Conservation (phyloP, 2,797 vertebrate species). For the Sebastes cheni region DNA sequence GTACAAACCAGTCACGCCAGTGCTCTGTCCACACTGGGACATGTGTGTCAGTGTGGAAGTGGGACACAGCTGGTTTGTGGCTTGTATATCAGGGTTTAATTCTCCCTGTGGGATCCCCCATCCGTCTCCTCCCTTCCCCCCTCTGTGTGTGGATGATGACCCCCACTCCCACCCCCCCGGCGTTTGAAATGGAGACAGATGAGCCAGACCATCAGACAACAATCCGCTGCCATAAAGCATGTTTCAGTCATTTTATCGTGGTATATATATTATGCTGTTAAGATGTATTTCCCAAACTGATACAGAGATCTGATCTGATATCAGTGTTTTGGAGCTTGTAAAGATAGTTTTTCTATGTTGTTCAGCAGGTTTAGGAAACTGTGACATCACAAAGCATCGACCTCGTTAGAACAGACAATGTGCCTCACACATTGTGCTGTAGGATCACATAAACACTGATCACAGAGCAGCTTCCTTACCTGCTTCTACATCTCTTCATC, state of each 20-base stretch:
- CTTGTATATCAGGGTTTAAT: background rate
- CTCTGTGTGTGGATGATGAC: background rate
- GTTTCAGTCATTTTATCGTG: background rate
- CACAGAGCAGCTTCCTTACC: background rate
- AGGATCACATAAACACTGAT: background rate
- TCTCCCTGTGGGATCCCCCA: conserved; percentile 2
- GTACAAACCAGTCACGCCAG: background rate
- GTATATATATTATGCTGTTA: background rate
- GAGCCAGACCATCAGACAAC: background rate
- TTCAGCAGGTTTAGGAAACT: background rate
- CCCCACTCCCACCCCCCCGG: background rate
- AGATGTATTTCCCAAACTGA: background rate
- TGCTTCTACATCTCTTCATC: background rate
- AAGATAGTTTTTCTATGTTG: too few species aligned
- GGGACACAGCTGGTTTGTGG: conserved; percentile 27
- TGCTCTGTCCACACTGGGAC: background rate
- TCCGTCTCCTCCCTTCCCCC: background rate
- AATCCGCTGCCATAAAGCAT: background rate
- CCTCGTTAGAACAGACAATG: background rate
- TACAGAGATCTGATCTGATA: background rate
- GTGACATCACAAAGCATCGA: background rate
- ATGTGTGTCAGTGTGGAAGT: background rate
- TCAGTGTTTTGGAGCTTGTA: background rate
- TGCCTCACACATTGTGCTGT: background rate
- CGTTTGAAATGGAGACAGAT: background rate